These are phyloP conservation scores for Terebella lapidaria DNA, from an alignment of 2,888 invertebrate genomes.

Conservation along the genomic window DNA sequence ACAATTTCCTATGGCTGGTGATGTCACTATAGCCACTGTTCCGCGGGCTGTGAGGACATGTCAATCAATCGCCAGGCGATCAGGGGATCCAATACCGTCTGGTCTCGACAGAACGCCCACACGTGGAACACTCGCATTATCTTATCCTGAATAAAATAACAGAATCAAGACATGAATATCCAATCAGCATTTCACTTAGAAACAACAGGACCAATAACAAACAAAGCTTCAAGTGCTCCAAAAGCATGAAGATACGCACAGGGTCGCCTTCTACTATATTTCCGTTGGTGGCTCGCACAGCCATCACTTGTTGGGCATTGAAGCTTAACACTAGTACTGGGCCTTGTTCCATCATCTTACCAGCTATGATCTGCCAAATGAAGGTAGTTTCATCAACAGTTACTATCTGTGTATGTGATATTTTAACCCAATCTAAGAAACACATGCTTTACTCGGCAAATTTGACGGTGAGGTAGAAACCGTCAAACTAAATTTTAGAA, in stretches of 20 bases:
- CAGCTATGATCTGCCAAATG: conserved; percentile 70
- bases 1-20: too few species aligned
- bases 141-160: conserved; percentile 63
- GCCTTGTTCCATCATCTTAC: conserved; percentile 98
- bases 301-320: conserved; percentile 94
- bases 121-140: conserved; percentile 92
- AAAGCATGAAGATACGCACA: too few species aligned
- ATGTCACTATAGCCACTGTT: conserved; percentile 40
- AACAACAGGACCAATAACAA: too few species aligned
- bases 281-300: conserved; percentile 74
- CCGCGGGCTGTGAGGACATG: conserved; percentile 40
- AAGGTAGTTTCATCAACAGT: too few species aligned
- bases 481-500: too few species aligned
- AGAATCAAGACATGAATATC: not conserved
- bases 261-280: conserved; percentile 91
- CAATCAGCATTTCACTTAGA: too few species aligned
- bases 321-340: conserved; percentile 94
- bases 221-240: too few species aligned
- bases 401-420: too few species aligned
- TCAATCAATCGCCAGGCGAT: conserved; percentile 96
- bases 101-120: conserved; percentile 96
- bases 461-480: not conserved
- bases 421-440: too few species aligned
- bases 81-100: conserved; percentile 84
- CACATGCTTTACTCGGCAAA: too few species aligned